A percentile compares a stretch with the other conserved stretches of the same genome.
Evolutionary conservation across 2,888 invertebrate species (phyloP).

Genomic region (Stenurella melanura): DNA sequence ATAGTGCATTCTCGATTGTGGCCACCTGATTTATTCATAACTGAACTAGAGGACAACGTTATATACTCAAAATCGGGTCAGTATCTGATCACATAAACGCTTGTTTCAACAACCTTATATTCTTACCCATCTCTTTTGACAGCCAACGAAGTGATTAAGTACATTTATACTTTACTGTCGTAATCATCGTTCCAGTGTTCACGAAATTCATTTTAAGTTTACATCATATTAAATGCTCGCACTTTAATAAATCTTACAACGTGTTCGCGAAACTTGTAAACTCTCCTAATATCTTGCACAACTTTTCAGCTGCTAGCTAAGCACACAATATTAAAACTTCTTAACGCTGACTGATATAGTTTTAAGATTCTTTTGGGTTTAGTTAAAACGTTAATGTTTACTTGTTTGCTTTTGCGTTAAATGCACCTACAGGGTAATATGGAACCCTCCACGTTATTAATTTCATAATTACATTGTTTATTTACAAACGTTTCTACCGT

Average conservation of each 20-base stretch:
- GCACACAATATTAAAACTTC: not conserved
- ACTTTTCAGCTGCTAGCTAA: not conserved
- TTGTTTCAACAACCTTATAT: no score
- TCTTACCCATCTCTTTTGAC: not conserved
- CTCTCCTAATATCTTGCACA: not conserved
- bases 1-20: no score
- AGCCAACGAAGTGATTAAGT: not conserved
- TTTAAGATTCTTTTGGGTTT: not conserved
- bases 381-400: not conserved
- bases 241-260: not conserved
- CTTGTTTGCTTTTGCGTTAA: not conserved
- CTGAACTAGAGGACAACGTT: no score
- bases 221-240: not conserved
- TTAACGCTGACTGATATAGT: not conserved
- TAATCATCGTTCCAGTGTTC: not conserved
- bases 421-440: not conserved
- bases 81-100: no score
- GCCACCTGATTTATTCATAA: no score
- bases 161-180: no score
- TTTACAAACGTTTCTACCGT: not conserved
- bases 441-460: not conserved
- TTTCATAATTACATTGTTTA: not conserved
- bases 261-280: not conserved
- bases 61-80: no score
- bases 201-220: not conserved